A percentile compares a stretch with the other conserved stretches of the same genome.
phyloP scores from a whole-genome alignment of 2,888 invertebrate species.

The Acleris cristana region DNA sequence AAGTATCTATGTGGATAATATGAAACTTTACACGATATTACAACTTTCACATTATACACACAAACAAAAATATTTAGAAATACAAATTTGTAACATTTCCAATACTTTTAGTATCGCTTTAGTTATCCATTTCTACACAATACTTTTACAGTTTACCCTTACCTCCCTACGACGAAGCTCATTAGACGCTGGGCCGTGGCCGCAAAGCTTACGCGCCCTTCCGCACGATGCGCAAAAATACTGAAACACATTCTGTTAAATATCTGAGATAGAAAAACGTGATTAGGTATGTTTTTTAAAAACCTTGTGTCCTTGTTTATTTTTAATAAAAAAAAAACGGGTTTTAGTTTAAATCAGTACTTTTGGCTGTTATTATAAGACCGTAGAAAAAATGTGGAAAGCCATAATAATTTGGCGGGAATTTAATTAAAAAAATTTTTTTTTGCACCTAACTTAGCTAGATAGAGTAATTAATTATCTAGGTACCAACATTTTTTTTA shows the following conservation, averaged over 20 bases:
- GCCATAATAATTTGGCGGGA: slow-evolving; percentile 54
- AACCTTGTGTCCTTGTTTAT: slow-evolving; percentile 2
- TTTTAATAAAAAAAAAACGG: slow-evolving; percentile 14
- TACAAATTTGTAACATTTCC: slow-evolving; percentile 83
- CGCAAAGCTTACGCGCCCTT: slow-evolving; percentile 61
- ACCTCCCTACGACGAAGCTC: slow-evolving; percentile 80
- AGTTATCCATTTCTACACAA: slow-evolving; percentile 75
- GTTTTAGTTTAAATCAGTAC: slow-evolving; percentile 11
- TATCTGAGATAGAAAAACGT: slow-evolving; percentile 71
- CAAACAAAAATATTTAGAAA: slow-evolving; percentile 54
- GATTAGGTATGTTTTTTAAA: slow-evolving; percentile 22
- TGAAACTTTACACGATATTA: slow-evolving; percentile 40
- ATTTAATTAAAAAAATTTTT: slow-evolving; percentile 43
- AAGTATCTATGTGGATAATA: slow-evolving; percentile 45
- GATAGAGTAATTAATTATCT: slow-evolving; percentile 56
- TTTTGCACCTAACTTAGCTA: slow-evolving; percentile 61
- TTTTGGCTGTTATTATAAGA: slow-evolving; percentile 31
- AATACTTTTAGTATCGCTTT: slow-evolving; percentile 79
- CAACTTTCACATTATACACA: slow-evolving; percentile 48
- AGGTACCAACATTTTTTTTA: slow-evolving; percentile 62
- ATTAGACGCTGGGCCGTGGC: slow-evolving; percentile 71
- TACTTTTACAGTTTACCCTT: slow-evolving; percentile 77
- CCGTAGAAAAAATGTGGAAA: slow-evolving; percentile 37
- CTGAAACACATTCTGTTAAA: slow-evolving; percentile 66
- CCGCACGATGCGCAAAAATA: slow-evolving; percentile 59